Evolutionary conservation across 2,888 invertebrate species (phyloP).

Genomic region (Lasioglossum malachurum): DNA sequence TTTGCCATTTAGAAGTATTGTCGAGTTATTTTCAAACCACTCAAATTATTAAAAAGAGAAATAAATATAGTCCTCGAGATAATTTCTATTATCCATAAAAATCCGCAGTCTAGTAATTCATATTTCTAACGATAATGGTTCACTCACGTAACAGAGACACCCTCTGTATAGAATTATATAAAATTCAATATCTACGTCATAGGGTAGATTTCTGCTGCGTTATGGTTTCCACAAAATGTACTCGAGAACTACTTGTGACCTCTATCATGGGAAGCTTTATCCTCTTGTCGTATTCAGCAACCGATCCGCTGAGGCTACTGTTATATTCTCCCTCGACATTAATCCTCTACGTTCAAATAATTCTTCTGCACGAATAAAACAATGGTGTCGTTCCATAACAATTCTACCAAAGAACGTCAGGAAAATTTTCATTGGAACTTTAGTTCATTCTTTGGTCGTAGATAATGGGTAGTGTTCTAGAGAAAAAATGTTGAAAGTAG

Average conservation of each 20-base stretch:
- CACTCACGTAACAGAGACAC: background rate
- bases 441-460: background rate
- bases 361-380: background rate
- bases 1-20: background rate
- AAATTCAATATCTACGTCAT: background rate
- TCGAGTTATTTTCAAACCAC: background rate
- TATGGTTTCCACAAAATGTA: background rate
- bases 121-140: background rate
- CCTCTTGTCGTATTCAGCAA: background rate
- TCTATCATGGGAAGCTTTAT: background rate
- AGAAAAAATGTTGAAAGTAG: background rate
- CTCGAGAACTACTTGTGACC: conserved; percentile 3
- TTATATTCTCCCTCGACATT: background rate
- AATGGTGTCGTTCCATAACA: background rate
- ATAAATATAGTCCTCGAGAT: background rate
- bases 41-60: background rate
- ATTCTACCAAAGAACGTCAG: background rate
- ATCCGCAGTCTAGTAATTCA: too few species aligned
- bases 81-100: background rate
- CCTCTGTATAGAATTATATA: background rate
- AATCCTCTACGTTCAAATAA: background rate
- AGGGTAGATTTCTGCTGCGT: background rate
- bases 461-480: background rate
- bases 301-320: background rate
- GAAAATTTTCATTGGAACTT: background rate